phyloP scores from a whole-genome alignment of 2,888 invertebrate species.

The Sinohyriopsis cumingii region DNA sequence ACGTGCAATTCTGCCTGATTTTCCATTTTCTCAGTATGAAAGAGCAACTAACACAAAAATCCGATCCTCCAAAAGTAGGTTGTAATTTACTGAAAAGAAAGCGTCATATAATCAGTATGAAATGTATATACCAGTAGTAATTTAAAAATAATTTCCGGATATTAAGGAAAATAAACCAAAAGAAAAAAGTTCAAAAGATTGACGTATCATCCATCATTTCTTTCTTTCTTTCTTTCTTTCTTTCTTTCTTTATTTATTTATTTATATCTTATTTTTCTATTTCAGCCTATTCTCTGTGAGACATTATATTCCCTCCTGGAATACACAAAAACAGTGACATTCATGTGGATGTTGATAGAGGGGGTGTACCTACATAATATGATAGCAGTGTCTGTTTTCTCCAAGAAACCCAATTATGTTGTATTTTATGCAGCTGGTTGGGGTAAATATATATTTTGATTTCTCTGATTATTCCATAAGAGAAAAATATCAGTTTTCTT shows the following conservation, averaged over 20 bases:
- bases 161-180: no score
- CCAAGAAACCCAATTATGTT: constrained; percentile 70
- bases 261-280: constrained; percentile 11
- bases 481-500: neutral
- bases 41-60: no score
- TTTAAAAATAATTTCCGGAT: no score
- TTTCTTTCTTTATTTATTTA: no score
- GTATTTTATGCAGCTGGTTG: constrained; percentile 71
- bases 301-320: constrained; percentile 86
- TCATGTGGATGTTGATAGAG: constrained; percentile 98
- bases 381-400: constrained; percentile 77
- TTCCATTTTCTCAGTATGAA: no score
- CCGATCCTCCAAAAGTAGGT: no score
- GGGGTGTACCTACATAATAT: constrained; percentile 91
- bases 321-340: constrained; percentile 91
- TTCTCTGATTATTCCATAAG: neutral
- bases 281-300: constrained; percentile 86
- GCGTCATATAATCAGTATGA: no score
- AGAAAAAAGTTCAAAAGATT: no score
- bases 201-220: no score
- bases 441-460: constrained; percentile 62
- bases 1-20: no score
- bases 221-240: neutral
- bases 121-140: no score
- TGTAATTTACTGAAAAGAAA: no score